Evolutionary conservation across 2,888 invertebrate genomes (phyloP).

Genomic region (Blastobasis adustella): DNA sequence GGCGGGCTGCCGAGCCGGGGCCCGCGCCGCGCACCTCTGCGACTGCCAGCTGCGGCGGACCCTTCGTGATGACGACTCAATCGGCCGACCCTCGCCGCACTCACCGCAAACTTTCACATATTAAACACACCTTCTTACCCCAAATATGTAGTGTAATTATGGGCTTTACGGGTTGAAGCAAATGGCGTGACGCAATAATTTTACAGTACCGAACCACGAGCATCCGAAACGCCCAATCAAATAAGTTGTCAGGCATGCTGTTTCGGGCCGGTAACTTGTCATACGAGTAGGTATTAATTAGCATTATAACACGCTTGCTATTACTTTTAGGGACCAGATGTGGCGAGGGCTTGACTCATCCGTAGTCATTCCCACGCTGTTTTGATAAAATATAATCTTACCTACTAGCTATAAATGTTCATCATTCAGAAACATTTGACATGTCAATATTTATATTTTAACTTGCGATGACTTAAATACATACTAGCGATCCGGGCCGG

Average conservation of each 20-base stretch:
- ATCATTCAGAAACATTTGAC: too few relatives aligned
- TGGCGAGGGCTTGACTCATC: too few relatives aligned
- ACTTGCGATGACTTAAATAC: too few relatives aligned
- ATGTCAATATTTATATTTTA: too few relatives aligned
- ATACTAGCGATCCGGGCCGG: too few relatives aligned
- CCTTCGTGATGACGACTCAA: background rate
- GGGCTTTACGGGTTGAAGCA: too few relatives aligned
- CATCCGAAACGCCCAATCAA: background rate
- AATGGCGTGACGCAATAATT: too few relatives aligned
- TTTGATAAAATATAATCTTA: too few relatives aligned
- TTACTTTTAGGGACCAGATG: background rate
- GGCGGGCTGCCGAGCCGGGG: conserved; percentile 47
- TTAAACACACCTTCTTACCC: background rate
- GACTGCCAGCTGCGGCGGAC: conserved; percentile 36
- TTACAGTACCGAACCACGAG: too few relatives aligned
- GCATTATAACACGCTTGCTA: conserved; percentile 1
- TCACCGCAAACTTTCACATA: background rate
- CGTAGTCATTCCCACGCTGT: too few relatives aligned
- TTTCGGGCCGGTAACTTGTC: background rate
- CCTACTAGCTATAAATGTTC: too few relatives aligned
- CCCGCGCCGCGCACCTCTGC: conserved; percentile 39
- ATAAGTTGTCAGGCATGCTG: background rate
- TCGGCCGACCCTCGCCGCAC: background rate
- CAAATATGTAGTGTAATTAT: background rate
- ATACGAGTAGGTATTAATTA: background rate